phyloP scores from a whole-genome alignment of 1,140 invertebrate genomes.

The Ceratina japonica region DNA sequence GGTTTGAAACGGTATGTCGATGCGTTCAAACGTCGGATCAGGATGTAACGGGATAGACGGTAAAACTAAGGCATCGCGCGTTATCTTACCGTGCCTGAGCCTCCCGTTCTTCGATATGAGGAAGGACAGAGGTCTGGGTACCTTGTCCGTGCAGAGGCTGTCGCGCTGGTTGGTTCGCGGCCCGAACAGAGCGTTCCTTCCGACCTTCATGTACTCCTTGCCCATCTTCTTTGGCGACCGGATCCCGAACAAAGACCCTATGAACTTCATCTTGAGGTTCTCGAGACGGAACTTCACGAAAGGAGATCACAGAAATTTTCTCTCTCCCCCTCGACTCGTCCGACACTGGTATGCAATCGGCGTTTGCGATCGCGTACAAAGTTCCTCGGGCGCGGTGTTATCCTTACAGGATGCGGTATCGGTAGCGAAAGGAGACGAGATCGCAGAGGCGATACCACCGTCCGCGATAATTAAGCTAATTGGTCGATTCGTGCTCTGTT shows the following conservation, averaged over 20 bases:
- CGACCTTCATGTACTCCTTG: slow-evolving; percentile 87
- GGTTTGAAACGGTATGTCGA: not conserved
- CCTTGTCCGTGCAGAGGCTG: slow-evolving; percentile 77
- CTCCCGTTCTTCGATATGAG: slow-evolving; percentile 87
- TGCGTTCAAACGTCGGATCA: not conserved
- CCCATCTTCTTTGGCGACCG: slow-evolving; percentile 77
- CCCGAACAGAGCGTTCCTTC: slow-evolving; percentile 85
- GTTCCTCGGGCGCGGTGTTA: not conserved
- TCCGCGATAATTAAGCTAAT: not conserved
- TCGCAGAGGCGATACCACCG: not conserved
- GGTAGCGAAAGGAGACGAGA: not conserved
- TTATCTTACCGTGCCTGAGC: slow-evolving; percentile 83
- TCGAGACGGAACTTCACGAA: not conserved
- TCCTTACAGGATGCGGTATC: not conserved
- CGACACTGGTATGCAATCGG: too few relatives aligned
- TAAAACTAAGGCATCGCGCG: not conserved
- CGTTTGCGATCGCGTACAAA: too few relatives aligned
- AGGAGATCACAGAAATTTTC: not conserved
- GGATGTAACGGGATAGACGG: not conserved
- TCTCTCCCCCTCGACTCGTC: too few relatives aligned
- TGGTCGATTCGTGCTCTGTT: slow-evolving; percentile 32
- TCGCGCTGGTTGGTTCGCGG: slow-evolving; percentile 76
- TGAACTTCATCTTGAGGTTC: slow-evolving; percentile 74
- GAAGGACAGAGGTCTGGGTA: slow-evolving; percentile 85
- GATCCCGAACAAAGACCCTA: slow-evolving; percentile 74